Conservation (phyloP, 2,888 invertebrate genomes). For the Zaprionus lineosus region DNA sequence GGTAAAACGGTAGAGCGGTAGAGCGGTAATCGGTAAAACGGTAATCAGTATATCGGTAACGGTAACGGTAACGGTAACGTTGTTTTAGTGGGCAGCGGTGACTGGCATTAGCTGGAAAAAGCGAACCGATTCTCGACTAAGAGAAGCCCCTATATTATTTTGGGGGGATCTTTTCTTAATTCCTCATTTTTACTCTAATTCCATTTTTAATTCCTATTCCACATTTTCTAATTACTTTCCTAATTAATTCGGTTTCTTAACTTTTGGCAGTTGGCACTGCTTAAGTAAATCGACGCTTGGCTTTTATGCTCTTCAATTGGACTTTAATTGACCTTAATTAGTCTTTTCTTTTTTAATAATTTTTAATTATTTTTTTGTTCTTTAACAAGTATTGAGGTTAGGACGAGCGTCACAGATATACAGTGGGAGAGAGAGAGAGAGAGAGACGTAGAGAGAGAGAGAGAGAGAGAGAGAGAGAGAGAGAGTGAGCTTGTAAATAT, state of each 20-base stretch:
- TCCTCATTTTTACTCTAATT: no score
- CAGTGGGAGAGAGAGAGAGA: conserved; percentile 32
- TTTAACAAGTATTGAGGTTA: conserved; percentile 12
- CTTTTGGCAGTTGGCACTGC: conserved; percentile 3
- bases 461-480: conserved; percentile 29
- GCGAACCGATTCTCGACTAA: conserved; percentile 37
- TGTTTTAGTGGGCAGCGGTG: conserved; percentile 65
- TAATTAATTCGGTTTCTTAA: conserved; percentile 1
- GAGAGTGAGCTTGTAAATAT: conserved; percentile 47
- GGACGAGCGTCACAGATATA: conserved; percentile 36
- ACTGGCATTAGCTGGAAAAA: conserved; percentile 59
- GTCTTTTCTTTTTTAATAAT: not conserved
- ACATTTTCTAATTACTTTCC: conserved; percentile 1
- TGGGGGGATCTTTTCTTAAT: conserved; percentile 5
- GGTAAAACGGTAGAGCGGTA: conserved; percentile 13
- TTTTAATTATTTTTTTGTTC: not conserved
- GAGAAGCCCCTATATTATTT: conserved; percentile 9
- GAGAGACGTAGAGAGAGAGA: conserved; percentile 34
- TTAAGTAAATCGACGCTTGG: conserved; percentile 75
- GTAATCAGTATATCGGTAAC: conserved; percentile 40
- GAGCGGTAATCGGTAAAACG: conserved; percentile 37
- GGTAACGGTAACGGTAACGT: conserved; percentile 55
- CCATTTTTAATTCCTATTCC: not conserved
- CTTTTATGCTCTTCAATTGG: conserved; percentile 66
- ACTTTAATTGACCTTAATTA: conserved; percentile 20